Conservation (phyloP, 1,140 invertebrate species). For the Dendrolimus punctatus region DNA sequence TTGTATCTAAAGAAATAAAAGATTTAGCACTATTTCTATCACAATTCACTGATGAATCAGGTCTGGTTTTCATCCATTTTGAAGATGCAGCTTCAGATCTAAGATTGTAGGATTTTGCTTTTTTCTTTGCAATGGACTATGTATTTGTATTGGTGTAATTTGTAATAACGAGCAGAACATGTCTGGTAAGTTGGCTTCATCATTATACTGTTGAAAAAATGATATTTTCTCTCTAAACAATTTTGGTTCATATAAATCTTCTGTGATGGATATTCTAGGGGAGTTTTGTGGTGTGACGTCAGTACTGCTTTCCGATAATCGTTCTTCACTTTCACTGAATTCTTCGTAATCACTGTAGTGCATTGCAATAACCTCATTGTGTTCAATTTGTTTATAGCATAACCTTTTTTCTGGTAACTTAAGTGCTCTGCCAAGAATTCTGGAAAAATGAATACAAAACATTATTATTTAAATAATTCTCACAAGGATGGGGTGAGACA, state of each 20-base stretch:
- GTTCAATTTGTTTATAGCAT: conserved; percentile 42
- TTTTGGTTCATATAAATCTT: conserved; percentile 32
- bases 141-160: conserved; percentile 54
- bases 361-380: conserved; percentile 64
- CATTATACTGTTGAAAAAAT: conserved; percentile 26
- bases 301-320: conserved; percentile 52
- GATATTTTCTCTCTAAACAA: conserved; percentile 42
- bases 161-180: conserved; percentile 53
- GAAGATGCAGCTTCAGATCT: conserved; percentile 68
- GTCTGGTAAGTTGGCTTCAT: conserved; percentile 36
- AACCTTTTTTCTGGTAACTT: conserved; percentile 40
- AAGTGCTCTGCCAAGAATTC: conserved; percentile 57
- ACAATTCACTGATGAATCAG: conserved; percentile 50
- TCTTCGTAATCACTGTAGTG: conserved; percentile 63
- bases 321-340: conserved; percentile 56
- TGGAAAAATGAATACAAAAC: conserved; percentile 30
- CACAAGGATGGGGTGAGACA: too few relatives aligned
- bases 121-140: conserved; percentile 45
- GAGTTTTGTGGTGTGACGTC: conserved; percentile 61
- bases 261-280: conserved; percentile 31
- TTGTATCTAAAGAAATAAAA: conserved; percentile 53
- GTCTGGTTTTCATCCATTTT: conserved; percentile 54
- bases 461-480: conserved; percentile 11
- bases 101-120: conserved; percentile 50
- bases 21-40: conserved; percentile 62